Percentiles rank a stretch among this genome's conserved stretches.
phyloP scores from a whole-genome alignment of 2,113 vertebrate species.

The Arizona elegans region DNA sequence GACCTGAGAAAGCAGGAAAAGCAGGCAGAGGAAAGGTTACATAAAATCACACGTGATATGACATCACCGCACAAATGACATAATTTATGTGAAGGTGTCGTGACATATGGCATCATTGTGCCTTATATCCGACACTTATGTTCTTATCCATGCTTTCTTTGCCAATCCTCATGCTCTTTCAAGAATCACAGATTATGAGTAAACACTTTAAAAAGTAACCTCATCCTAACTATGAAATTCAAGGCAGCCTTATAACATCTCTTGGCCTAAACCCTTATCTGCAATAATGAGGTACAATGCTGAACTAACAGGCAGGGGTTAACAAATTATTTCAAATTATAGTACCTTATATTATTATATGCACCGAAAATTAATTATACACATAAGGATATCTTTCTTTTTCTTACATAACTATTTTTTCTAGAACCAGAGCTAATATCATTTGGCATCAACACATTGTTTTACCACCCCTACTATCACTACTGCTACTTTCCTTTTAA shows the following conservation, averaged over 20 bases:
- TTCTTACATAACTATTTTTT: neutral
- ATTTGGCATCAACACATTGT: neutral
- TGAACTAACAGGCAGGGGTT: too few relatives aligned
- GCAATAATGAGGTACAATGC: neutral
- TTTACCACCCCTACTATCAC: neutral
- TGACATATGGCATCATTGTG: neutral
- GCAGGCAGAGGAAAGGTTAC: neutral
- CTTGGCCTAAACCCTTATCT: neutral
- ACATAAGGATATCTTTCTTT: neutral
- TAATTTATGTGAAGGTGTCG: neutral
- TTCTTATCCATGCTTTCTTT: neutral
- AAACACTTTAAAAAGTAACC: too few relatives aligned
- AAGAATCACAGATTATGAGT: too few relatives aligned
- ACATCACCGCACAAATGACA: neutral
- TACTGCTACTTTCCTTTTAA: too few relatives aligned
- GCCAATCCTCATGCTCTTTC: too few relatives aligned
- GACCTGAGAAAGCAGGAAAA: neutral
- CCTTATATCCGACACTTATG: too few relatives aligned
- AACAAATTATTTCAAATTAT: neutral
- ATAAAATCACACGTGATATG: neutral
- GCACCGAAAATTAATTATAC: neutral
- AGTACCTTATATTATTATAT: neutral
- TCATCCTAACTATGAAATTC: neutral
- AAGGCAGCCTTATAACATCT: neutral
- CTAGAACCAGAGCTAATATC: neutral